Conservation (phyloP, 2,113 vertebrate species). For the Columba janthina region DNA sequence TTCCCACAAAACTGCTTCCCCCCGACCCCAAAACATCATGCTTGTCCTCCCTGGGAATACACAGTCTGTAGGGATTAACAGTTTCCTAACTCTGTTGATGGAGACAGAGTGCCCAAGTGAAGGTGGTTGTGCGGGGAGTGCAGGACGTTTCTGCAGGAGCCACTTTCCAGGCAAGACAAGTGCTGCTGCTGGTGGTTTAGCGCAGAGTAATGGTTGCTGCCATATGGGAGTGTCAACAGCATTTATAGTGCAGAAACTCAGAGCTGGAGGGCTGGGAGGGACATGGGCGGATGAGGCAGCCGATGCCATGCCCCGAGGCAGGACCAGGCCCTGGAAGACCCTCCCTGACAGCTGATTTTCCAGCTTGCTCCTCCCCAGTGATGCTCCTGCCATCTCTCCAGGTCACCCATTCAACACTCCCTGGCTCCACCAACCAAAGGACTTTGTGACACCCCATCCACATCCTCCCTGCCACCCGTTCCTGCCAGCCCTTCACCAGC, state of each 20-base stretch:
- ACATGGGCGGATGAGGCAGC: background rate
- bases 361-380: background rate
- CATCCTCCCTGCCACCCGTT: background rate
- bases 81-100: background rate
- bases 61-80: rapidly evolving
- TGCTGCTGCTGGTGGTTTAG: background rate
- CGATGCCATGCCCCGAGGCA: background rate
- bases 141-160: rapidly evolving
- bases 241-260: background rate
- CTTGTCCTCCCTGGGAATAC: background rate
- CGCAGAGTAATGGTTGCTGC: background rate
- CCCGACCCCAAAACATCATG: rapidly evolving
- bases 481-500: background rate
- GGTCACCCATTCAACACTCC: too few relatives aligned
- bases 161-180: rapidly evolving
- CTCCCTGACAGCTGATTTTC: background rate
- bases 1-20: rapidly evolving
- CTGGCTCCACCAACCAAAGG: too few relatives aligned
- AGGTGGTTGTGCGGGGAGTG: rapidly evolving
- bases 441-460: background rate
- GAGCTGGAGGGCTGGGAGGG: background rate
- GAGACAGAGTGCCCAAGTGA: background rate
- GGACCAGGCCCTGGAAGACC: background rate
- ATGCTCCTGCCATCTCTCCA: background rate
- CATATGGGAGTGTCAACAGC: background rate